Conservation (phyloP, 2,797 vertebrate species). For the Antennarius maculatus region DNA sequence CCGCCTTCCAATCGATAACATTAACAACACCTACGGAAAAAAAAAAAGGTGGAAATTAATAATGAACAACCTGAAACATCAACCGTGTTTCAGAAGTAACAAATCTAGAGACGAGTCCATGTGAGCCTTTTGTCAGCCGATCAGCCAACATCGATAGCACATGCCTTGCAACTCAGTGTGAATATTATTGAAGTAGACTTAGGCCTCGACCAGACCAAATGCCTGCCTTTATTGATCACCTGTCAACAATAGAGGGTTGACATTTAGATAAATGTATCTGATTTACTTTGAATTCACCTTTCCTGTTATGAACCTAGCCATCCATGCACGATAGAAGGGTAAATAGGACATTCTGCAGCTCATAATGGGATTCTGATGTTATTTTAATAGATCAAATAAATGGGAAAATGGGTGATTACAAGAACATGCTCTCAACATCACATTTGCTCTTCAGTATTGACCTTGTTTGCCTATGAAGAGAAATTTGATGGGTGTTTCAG, state of each 20-base stretch:
- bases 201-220: conserved; percentile 54
- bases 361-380: conserved; percentile 4
- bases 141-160: conserved; percentile 56
- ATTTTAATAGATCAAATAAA: conserved; percentile 12
- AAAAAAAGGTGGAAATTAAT: not conserved
- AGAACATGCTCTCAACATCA: not conserved
- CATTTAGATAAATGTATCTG: conserved; percentile 58
- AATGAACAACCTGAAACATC: conserved; percentile 6
- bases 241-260: conserved; percentile 54
- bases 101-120: conserved; percentile 24
- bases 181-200: conserved; percentile 56
- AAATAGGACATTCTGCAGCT: conserved; percentile 3
- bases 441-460: conserved; percentile 1
- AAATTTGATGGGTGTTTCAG: not conserved
- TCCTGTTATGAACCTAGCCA: conserved; percentile 29
- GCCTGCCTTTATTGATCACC: conserved; percentile 52
- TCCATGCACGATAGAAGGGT: conserved; percentile 4
- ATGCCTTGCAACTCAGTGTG: conserved; percentile 44
- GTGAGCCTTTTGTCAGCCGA: conserved; percentile 35
- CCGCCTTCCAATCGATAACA: not conserved
- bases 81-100: conserved; percentile 23
- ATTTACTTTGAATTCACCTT: conserved; percentile 47
- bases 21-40: not conserved
- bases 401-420: not conserved
- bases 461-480: not conserved